Conservation (phyloP, 2,113 vertebrate genomes). For the Callipepla californica region DNA sequence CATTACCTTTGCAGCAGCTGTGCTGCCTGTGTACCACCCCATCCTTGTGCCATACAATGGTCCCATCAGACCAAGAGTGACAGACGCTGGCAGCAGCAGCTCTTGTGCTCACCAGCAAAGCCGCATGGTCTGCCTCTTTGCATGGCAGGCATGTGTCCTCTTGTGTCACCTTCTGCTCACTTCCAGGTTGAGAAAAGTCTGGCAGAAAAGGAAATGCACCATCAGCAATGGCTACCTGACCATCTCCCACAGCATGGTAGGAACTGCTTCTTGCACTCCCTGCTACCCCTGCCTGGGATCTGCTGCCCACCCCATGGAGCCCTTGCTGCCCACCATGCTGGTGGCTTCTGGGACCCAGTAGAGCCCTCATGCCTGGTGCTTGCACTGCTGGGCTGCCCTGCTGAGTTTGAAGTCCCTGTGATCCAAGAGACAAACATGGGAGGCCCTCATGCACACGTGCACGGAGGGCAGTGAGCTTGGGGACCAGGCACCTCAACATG, state of each 20-base stretch:
- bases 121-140: not conserved
- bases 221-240: constrained; percentile 81
- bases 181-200: constrained; percentile 80
- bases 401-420: not conserved
- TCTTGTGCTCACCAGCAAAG: not conserved
- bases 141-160: not conserved
- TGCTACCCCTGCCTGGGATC: not conserved
- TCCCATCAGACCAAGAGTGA: not conserved
- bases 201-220: constrained; percentile 81
- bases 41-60: not conserved
- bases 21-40: not conserved
- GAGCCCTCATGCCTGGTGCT: not conserved
- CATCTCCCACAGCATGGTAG: constrained; percentile 79
- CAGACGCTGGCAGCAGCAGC: not conserved
- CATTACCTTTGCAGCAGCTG: not conserved
- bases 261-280: not conserved
- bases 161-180: not conserved
- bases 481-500: not conserved
- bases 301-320: not conserved
- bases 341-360: not conserved
- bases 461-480: not conserved
- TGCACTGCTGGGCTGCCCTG: not conserved
- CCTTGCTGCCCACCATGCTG: fast-evolving
- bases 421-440: not conserved
- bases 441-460: not conserved